Evolutionary conservation across 2,113 vertebrate species (phyloP).

Genomic region (Oreochromis tanganicae): DNA sequence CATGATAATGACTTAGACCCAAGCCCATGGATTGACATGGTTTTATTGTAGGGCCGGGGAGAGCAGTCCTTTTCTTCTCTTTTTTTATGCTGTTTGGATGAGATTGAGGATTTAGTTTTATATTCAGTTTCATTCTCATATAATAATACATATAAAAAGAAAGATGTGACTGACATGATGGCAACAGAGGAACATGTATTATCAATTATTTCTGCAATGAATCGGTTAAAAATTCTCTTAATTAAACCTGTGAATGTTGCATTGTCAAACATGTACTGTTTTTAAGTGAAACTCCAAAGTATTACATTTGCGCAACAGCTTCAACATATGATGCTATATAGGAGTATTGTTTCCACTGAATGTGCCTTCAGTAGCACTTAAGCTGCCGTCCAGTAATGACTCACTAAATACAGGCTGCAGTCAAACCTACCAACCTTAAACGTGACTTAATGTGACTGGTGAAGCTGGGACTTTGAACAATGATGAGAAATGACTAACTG

Average conservation of each 20-base stretch:
- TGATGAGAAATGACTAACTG: neutral
- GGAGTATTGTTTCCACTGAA: neutral
- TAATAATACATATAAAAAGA: neutral
- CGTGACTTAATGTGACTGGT: neutral
- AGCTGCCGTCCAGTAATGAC: neutral
- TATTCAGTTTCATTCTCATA: neutral
- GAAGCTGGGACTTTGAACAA: neutral
- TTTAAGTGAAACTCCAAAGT: neutral
- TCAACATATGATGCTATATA: neutral
- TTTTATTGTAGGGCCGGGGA: neutral
- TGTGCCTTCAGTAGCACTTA: neutral
- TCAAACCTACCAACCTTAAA: neutral
- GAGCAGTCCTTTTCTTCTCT: neutral
- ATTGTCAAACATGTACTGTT: neutral
- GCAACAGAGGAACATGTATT: neutral
- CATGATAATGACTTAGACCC: constrained; percentile 66
- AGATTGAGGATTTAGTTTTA: neutral
- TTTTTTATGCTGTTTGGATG: neutral
- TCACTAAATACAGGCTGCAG: neutral
- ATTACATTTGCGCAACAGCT: neutral
- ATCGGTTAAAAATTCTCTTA: neutral
- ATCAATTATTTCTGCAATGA: neutral
- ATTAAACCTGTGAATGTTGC: neutral
- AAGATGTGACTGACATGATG: neutral
- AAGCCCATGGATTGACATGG: neutral